A percentile compares a stretch with the other conserved stretches of the same genome.
Conservation (phyloP, 2,888 invertebrate species). For the Mythimna pallens region DNA sequence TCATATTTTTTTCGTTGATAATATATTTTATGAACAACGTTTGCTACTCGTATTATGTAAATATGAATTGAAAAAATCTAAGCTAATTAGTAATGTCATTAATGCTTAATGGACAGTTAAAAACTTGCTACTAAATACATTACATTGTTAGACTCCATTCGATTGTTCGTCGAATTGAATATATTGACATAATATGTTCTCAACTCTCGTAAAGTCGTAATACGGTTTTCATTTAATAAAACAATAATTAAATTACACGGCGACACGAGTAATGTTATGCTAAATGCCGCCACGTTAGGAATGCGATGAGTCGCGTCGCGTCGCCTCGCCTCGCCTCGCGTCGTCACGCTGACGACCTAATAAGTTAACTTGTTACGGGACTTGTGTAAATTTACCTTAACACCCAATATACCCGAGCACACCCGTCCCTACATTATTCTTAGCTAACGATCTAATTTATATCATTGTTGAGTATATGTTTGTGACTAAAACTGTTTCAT, state of each 20-base stretch:
- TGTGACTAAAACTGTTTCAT: slow-evolving; percentile 33
- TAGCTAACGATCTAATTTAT: slow-evolving; percentile 87
- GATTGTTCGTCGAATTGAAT: background rate
- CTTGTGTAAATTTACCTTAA: slow-evolving; percentile 89
- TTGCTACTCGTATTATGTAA: too few relatives aligned
- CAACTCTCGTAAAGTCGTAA: background rate
- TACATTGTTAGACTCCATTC: background rate
- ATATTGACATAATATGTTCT: background rate
- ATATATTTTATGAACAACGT: too few relatives aligned
- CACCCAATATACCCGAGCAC: slow-evolving; percentile 83
- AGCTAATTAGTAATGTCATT: too few relatives aligned
- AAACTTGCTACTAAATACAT: background rate
- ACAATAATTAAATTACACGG: slow-evolving; percentile 56
- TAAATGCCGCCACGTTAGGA: slow-evolving; percentile 68
- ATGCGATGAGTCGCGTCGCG: slow-evolving; percentile 80
- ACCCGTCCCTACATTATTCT: slow-evolving; percentile 84
- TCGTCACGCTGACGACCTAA: slow-evolving; percentile 85
- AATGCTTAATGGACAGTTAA: background rate
- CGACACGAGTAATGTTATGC: slow-evolving; percentile 61
- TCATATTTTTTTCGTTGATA: too few relatives aligned
- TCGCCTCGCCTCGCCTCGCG: slow-evolving; percentile 69
- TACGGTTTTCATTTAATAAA: slow-evolving; percentile 46
- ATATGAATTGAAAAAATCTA: too few relatives aligned
- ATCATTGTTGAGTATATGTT: slow-evolving; percentile 77
- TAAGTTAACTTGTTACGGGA: slow-evolving; percentile 87